These are phyloP conservation scores for Dendrolimus pini DNA, from an alignment of 2,888 invertebrate species.

Conservation along the genomic window DNA sequence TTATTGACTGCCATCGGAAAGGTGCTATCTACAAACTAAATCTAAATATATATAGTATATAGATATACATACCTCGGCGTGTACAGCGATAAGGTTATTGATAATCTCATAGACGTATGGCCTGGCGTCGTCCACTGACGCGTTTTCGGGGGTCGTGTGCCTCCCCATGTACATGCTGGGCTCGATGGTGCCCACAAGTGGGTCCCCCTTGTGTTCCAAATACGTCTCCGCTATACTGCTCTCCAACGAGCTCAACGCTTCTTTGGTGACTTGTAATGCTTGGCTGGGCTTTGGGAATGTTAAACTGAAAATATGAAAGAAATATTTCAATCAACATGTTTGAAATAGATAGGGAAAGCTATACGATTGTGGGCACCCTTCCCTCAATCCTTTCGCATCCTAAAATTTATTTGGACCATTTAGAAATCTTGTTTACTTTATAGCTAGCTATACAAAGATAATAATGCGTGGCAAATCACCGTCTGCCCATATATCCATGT, in stretches of 20 bases:
- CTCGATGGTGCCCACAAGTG: conserved; percentile 96
- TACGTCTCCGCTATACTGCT: conserved; percentile 85
- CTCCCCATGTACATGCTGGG: conserved; percentile 96
- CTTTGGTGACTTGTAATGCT: conserved; percentile 82
- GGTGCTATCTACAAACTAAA: too few relatives aligned
- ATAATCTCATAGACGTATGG: conserved; percentile 94
- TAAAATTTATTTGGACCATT: too few relatives aligned
- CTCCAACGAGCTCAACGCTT: conserved; percentile 78
- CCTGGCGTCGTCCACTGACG: conserved; percentile 84
- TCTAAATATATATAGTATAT: neutral
- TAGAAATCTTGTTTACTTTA: too few relatives aligned
- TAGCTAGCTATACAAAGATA: too few relatives aligned
- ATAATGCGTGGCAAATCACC: too few relatives aligned
- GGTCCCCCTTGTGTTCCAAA: conserved; percentile 94
- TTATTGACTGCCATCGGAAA: too few relatives aligned
- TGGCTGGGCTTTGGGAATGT: conserved; percentile 86
- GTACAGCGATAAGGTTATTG: conserved; percentile 87
- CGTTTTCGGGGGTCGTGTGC: conserved; percentile 89
- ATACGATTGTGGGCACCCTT: too few relatives aligned
- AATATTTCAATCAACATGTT: too few relatives aligned
- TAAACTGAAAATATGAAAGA: conserved; percentile 45
- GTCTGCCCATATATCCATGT: too few relatives aligned
- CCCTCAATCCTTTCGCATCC: too few relatives aligned
- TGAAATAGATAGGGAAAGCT: too few relatives aligned
- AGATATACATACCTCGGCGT: conserved; percentile 78